phyloP scores from a whole-genome alignment of 2,113 vertebrate species.

The Colaptes auratus region DNA sequence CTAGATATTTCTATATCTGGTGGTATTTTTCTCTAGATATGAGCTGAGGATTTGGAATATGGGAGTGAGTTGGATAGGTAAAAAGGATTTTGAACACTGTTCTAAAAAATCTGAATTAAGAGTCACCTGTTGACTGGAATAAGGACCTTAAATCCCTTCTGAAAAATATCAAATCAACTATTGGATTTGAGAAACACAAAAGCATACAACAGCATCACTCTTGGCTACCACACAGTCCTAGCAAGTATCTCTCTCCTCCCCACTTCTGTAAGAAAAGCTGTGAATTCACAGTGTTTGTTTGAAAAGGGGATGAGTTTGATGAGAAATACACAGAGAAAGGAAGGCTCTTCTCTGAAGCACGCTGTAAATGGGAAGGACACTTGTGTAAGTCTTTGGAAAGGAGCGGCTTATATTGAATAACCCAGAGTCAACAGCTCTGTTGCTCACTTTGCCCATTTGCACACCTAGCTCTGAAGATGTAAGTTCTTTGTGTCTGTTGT shows the following conservation, averaged over 20 bases:
- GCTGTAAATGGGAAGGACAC: not conserved
- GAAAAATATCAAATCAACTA: not conserved
- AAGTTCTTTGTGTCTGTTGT: constrained; percentile 37
- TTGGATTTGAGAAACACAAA: not conserved
- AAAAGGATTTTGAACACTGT: not conserved
- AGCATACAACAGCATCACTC: rapidly evolving
- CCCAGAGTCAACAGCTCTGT: not conserved
- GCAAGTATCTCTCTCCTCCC: not conserved
- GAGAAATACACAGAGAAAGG: not conserved
- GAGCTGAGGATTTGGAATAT: not conserved
- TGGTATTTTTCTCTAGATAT: not conserved
- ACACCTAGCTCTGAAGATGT: constrained; percentile 8
- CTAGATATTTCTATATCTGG: not conserved
- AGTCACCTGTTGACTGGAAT: not conserved
- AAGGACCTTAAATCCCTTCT: not conserved
- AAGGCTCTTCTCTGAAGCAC: not conserved
- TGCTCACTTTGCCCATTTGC: not conserved
- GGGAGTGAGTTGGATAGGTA: not conserved
- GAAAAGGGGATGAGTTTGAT: not conserved
- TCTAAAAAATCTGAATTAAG: not conserved
- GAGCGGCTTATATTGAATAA: constrained; percentile 5
- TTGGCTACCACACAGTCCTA: not conserved
- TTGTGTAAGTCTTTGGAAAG: not conserved
- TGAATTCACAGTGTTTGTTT: not conserved
- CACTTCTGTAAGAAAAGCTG: not conserved